Conservation (phyloP, 2,797 vertebrate genomes). For the Melanotaenia parkinsoni region DNA sequence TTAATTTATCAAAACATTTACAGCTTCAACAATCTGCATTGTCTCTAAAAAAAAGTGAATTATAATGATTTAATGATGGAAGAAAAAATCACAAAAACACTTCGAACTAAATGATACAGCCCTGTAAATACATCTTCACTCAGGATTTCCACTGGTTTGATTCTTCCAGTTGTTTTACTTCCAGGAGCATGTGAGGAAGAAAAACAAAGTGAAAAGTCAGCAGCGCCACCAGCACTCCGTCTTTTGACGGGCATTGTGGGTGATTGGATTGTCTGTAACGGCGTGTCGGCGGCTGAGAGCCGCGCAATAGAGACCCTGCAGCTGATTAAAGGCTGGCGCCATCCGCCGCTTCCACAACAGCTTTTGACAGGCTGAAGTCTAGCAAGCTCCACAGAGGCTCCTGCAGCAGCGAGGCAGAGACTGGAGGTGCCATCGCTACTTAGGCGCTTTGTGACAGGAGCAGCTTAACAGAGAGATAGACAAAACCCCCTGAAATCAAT, state of each 20-base stretch:
- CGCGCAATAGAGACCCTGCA: conserved; percentile 60
- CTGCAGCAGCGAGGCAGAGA: conserved; percentile 40
- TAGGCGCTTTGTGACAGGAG: conserved; percentile 49
- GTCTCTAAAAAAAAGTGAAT: too few relatives aligned
- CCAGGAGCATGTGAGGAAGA: conserved; percentile 29
- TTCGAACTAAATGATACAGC: not conserved
- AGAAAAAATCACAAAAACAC: not conserved
- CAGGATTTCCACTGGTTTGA: conserved; percentile 52
- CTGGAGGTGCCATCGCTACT: conserved; percentile 50
- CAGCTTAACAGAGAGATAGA: conserved; percentile 36
- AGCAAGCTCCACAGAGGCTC: conserved; percentile 39
- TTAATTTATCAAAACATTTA: too few relatives aligned
- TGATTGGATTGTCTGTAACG: conserved; percentile 78
- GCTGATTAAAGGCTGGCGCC: conserved; percentile 71
- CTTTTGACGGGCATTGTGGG: conserved; percentile 67
- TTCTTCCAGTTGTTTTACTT: conserved; percentile 31
- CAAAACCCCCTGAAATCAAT: conserved; percentile 56
- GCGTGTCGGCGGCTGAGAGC: conserved; percentile 54
- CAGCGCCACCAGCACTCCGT: conserved; percentile 18
- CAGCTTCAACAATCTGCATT: too few relatives aligned
- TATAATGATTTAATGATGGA: too few relatives aligned
- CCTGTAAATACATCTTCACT: conserved; percentile 22
- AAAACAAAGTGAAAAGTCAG: conserved; percentile 32
- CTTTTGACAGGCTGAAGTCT: conserved; percentile 74
- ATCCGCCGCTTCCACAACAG: conserved; percentile 61